Conservation (phyloP, 1,140 invertebrate genomes). For the Aphelenchoides besseyi region DNA sequence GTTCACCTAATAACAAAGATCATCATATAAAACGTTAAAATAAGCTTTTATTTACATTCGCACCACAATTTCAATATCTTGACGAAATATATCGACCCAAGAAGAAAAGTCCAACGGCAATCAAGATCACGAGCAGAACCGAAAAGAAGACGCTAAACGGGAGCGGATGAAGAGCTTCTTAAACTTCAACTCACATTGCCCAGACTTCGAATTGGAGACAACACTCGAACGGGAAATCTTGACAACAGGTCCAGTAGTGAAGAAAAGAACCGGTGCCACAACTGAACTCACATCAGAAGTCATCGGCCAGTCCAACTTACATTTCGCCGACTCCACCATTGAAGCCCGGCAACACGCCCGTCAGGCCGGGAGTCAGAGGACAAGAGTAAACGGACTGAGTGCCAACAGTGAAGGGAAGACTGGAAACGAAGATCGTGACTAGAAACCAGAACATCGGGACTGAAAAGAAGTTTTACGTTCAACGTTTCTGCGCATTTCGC, state of each 20-base stretch:
- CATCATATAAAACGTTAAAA: no score
- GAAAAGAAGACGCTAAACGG: slow-evolving; percentile 26
- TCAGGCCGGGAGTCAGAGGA: slow-evolving; percentile 32
- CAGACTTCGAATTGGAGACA: slow-evolving; percentile 62
- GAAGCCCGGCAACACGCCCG: slow-evolving; percentile 37
- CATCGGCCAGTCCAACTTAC: slow-evolving; percentile 26
- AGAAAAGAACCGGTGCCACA: slow-evolving; percentile 58
- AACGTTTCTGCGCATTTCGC: not conserved
- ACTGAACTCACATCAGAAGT: slow-evolving; percentile 35
- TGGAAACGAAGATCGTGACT: not conserved
- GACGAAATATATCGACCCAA: slow-evolving; percentile 18
- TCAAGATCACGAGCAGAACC: slow-evolving; percentile 29
- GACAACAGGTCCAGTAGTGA: slow-evolving; percentile 58
- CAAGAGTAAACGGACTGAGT: slow-evolving; percentile 30
- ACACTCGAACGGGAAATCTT: slow-evolving; percentile 62
- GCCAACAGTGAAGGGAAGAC: not conserved
- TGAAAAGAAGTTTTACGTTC: not conserved
- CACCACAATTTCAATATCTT: slow-evolving; percentile 23
- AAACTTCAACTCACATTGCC: slow-evolving; percentile 50
- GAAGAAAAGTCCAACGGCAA: slow-evolving; percentile 32
- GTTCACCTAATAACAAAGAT: no score
- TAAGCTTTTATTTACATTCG: no score
- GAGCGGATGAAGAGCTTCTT: slow-evolving; percentile 5
- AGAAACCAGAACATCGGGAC: not conserved
- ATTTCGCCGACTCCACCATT: slow-evolving; percentile 38